Base-by-base conservation (phyloP, 2,888 invertebrate genomes). In the Stenchaetothrips biformis region DNA sequence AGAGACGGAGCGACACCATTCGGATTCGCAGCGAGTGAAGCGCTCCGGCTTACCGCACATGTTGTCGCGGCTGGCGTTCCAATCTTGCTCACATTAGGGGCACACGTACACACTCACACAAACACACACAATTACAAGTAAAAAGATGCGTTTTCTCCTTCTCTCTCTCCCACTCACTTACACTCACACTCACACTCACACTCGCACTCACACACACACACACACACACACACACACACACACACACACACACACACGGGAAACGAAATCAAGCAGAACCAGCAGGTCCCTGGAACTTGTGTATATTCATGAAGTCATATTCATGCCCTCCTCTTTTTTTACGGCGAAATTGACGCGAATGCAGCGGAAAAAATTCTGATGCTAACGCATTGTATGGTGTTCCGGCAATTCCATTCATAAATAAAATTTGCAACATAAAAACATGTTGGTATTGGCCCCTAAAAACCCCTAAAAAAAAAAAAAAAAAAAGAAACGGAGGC, bases 181-280 rank as follows among this genome's bases (percentile, higher is more conserved):
- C 79, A 37, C 79, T 67, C n/a, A n/a, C 37, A 2, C 37, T 37
- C 37, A 37, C 37, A 37, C 37, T 37, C 80, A 16, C 80, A 80
- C 80, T 4, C 80, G 25, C 80, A 49, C 80, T 77, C 77, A 77
- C 80, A 49, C 80, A 49, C 80, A 77, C 77, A 77, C 59, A 79
- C 53, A 48, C 21, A 16, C 18, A 7, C 77, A 25, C 80, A 21
- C 49, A 77, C 77, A 80, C 78, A 59, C 79, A 47, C 48, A 77
- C 79, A 79, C 79, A 59, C 79, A 47, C 79, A 74, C 79, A 79
- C 79, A 48, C 78, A 7, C 48, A 78, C 47, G n/a, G 27, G n/a
- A 21, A 27, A 37, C 37, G 37, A 37, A 37, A 37, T 37, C 37
- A 37, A 37, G 37, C 37, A 37, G 37, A 4, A 37, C 37, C 37